Base-by-base conservation (phyloP, 2,888 invertebrate species). In the Athalia rosae region DNA sequence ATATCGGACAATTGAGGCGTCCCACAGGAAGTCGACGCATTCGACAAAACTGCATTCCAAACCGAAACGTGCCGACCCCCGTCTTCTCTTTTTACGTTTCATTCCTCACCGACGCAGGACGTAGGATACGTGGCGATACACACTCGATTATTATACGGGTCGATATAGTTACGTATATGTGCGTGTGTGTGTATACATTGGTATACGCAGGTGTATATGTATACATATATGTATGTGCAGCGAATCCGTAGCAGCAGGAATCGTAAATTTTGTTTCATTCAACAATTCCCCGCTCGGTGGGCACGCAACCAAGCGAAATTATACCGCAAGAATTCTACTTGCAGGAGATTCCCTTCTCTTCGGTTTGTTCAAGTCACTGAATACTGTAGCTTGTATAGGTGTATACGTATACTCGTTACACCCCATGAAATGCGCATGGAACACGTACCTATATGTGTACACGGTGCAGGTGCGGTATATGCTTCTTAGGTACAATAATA, bases 1-100 rank as follows among this genome's bases (percentile, higher is more conserved):
- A 59, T 74, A 74, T 74, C 48, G 74, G 74, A 74, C 61, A 61
- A 74, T 74, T 74, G 61, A 48, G 74, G 71, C 71, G 58, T 71
- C 56, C 66, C 61, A 45, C 74, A 74, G 74, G 74, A 74, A 74
- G 74, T 74, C 61, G 74, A 74, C 74, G 74, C 74, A 74, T 74
- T 74, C 74, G 48, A 74, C 61, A 62, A 74, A 74, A 74, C 74
- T 47, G 62, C 74, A 74, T 74, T 74, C 74, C 74, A 48, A 62
- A 59, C 73, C 73, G 74, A 8, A 59, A 15, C 47, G 58, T 13
- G 15, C 58, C 61, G 47, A 59, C 53, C 71, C 28, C 15, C 67
- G 53, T n/a, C 13, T 15, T n/a, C 15, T 58, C 6, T 58, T 28
- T 2, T 28, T 28, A 28, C 28, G 28, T 28, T 28, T 28, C 28